Conservation (phyloP, 1,140 invertebrate genomes). For the Drosophila kohkoa region DNA sequence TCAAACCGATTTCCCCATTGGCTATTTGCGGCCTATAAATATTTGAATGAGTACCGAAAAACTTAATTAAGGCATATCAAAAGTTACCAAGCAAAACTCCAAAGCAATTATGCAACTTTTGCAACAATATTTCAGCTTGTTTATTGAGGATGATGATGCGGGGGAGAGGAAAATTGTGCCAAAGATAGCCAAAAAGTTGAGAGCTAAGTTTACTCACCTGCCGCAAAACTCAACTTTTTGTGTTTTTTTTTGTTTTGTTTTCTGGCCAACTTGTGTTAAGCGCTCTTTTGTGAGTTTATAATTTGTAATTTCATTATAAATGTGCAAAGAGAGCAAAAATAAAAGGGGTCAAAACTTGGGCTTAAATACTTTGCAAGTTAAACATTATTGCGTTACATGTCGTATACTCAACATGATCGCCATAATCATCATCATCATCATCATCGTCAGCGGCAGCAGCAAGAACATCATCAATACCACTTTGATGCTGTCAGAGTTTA, state of each 20-base stretch:
- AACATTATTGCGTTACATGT: slow-evolving; percentile 44
- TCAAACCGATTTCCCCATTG: slow-evolving; percentile 33
- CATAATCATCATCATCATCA: background rate
- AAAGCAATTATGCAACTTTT: slow-evolving; percentile 58
- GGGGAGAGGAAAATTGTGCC: slow-evolving; percentile 6
- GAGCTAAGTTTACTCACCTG: slow-evolving; percentile 72
- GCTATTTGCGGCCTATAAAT: slow-evolving; percentile 52
- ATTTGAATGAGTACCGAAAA: slow-evolving; percentile 50
- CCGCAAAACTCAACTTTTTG: slow-evolving; percentile 16
- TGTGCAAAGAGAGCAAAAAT: slow-evolving; percentile 5
- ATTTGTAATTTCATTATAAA: slow-evolving; percentile 40
- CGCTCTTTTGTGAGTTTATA: slow-evolving; percentile 37
- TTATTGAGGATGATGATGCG: background rate
- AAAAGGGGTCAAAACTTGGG: slow-evolving; percentile 4
- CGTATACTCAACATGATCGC: slow-evolving; percentile 40
- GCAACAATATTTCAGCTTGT: slow-evolving; percentile 40
- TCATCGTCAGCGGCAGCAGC: background rate
- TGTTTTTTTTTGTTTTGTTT: background rate
- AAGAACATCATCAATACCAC: slow-evolving; percentile 54
- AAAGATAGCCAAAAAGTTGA: slow-evolving; percentile 37
- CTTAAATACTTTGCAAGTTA: slow-evolving; percentile 8
- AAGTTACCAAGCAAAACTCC: slow-evolving; percentile 54
- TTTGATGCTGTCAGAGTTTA: slow-evolving; percentile 61
- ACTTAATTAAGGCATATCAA: slow-evolving; percentile 63
- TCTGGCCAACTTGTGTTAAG: slow-evolving; percentile 36